Base-by-base conservation (phyloP, 2,113 vertebrate species). In the Stigmatopora nigra region DNA sequence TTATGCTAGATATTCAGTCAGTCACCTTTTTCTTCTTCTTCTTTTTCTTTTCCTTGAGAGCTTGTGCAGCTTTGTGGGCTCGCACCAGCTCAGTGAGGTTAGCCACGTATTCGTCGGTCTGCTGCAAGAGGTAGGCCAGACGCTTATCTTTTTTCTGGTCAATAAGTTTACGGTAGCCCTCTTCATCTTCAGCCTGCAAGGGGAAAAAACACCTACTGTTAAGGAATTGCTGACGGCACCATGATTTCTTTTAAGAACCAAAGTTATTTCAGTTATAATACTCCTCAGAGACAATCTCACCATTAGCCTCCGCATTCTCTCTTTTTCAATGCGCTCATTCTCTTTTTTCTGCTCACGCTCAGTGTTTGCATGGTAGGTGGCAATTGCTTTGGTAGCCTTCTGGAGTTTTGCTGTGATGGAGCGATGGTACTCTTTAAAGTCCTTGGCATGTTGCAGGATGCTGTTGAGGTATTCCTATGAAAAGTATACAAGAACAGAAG, bases 121-220 rank as follows among this genome's bases (percentile, higher is more conserved):
- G 96, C 88, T 99, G 96, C 67, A 99, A 86, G 75, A 99, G 90
- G 89, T 98, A 99, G 22, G 96, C 96, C 89, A 99, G 73, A 38
- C 96, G 94, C 84, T 98, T 98, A 89, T 99, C 96, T 78, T 99
- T 99, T 89, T 99, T 99, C 88, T 99, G 96, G 78, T 99, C 96
- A 0, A 99, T 99, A 52, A 99, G 93, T 78, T 99, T 98, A 52
- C 96, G 91, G 82, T 99, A 98, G 0, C 96, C 96, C 67, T 99
- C 96, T 78, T 99, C 96, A 69, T 99, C 96, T 69, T 99, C 96
- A 0, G 95, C 96, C 96, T 98, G 57, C 25, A 31, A 3, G 0
- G 15, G 15, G 0, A 0, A 52, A 38, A 22, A 44, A 20, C 1
- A 31, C 16, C 2, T 9, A 19, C n/a, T 38, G 10, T 22, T 19